Conservation (phyloP, 2,113 vertebrate species). For the Cottus gobio region DNA sequence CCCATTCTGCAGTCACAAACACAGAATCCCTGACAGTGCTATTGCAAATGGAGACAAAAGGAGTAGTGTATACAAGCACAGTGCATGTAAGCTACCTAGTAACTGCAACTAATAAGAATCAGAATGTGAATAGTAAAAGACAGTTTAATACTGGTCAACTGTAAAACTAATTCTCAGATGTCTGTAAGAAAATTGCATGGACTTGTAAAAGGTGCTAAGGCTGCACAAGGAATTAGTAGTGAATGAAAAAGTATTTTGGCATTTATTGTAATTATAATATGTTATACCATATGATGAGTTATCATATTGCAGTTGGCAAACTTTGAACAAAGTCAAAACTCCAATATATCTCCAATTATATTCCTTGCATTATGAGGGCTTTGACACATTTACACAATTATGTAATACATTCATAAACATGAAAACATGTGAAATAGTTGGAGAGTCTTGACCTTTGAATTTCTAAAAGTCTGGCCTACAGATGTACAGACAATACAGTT, state of each 20-base stretch:
- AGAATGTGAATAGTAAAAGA: background rate
- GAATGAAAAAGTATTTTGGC: background rate
- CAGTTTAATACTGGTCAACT: background rate
- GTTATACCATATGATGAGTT: background rate
- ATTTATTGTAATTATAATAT: background rate
- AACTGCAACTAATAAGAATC: background rate
- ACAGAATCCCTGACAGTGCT: background rate
- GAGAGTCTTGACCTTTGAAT: background rate
- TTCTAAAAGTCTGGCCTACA: background rate
- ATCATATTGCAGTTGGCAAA: no score
- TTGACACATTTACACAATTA: background rate
- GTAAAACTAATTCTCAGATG: background rate
- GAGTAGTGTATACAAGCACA: background rate
- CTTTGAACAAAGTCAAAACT: no score
- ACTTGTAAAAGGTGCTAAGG: background rate
- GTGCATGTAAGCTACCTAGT: background rate
- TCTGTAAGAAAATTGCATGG: background rate
- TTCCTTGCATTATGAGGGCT: background rate
- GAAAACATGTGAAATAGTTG: no score
- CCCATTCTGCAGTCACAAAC: slow-evolving; percentile 2
- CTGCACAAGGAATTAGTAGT: background rate
- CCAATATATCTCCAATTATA: no score
- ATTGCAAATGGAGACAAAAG: background rate
- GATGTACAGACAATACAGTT: background rate
- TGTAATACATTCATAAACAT: background rate